Percentiles rank a stretch among this genome's conserved stretches.
These are phyloP conservation scores for Piaya cayana DNA, from an alignment of 2,113 vertebrate species.

Conservation along the genomic window DNA sequence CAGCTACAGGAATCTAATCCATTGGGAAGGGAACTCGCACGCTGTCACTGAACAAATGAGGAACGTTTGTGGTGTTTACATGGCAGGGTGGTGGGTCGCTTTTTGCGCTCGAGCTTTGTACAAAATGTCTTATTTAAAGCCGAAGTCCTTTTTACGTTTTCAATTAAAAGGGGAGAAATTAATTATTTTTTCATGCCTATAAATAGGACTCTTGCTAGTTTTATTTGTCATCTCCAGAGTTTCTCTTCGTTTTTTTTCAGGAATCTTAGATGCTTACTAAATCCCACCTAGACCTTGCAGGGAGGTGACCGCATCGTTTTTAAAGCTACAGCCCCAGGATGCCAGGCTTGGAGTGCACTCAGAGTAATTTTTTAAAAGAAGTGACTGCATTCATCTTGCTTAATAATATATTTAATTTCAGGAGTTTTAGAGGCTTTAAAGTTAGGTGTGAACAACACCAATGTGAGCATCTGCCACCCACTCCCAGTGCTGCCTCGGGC, in stretches of 20 bases:
- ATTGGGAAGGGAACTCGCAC: background rate
- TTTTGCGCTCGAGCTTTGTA: constrained; percentile 69
- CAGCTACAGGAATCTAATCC: background rate
- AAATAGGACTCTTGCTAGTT: constrained; percentile 43
- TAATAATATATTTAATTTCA: background rate
- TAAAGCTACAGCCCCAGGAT: background rate
- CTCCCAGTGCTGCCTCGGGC: background rate
- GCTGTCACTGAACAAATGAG: constrained; percentile 26
- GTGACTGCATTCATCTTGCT: background rate
- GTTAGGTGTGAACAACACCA: background rate
- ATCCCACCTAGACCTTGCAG: background rate
- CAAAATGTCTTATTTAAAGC: constrained; percentile 70
- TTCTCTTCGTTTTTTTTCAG: too few species aligned
- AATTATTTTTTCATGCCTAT: constrained; percentile 63
- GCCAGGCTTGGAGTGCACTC: background rate
- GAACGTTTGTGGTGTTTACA: constrained; percentile 61
- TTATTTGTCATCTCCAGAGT: background rate
- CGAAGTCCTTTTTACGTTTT: constrained; percentile 69
- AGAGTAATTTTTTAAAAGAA: background rate
- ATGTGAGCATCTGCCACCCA: rapidly evolving
- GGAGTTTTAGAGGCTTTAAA: background rate
- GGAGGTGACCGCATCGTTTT: background rate
- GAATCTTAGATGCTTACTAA: background rate
- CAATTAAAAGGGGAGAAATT: constrained; percentile 68
- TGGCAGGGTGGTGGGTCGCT: constrained; percentile 52